phyloP scores from a whole-genome alignment of 1,140 invertebrate genomes.

The Macrobrachium rosenbergii region DNA sequence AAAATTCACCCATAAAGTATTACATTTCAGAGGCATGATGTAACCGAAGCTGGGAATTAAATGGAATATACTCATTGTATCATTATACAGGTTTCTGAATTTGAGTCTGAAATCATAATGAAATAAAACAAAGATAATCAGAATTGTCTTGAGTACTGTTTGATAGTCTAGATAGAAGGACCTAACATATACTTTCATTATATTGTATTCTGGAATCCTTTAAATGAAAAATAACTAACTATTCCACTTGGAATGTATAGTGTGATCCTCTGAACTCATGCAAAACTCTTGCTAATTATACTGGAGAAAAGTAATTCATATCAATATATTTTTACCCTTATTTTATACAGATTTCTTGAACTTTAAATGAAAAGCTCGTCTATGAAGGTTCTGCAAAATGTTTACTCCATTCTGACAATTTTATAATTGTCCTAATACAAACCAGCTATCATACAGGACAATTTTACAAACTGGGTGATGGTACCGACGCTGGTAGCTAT shows the following conservation, averaged over 20 bases:
- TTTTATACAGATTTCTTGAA: slow-evolving; percentile 45
- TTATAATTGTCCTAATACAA: slow-evolving; percentile 36
- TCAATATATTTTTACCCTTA: slow-evolving; percentile 50
- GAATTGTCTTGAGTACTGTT: no score
- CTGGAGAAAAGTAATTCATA: slow-evolving; percentile 27
- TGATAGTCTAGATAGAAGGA: no score
- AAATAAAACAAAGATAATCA: no score
- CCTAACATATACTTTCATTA: no score
- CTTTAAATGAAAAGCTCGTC: slow-evolving; percentile 34
- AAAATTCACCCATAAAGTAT: slow-evolving; percentile 50
- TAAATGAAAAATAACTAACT: no score
- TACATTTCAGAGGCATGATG: slow-evolving; percentile 33
- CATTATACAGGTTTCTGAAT: no score
- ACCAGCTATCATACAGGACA: slow-evolving; percentile 20
- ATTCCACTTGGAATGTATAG: background rate
- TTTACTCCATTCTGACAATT: slow-evolving; percentile 18
- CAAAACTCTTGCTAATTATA: background rate
- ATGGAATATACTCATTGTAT: background rate
- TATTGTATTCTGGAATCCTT: no score
- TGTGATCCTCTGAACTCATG: slow-evolving; percentile 9
- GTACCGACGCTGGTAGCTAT: slow-evolving; percentile 34
- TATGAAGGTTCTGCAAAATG: slow-evolving; percentile 44
- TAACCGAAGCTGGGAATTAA: slow-evolving; percentile 3
- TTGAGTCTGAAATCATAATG: no score
- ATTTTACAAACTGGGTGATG: slow-evolving; percentile 23